Evolutionary conservation across 2,113 vertebrate species (phyloP), one percentile per base, ranked within the genome.

Genomic region (zebrafish (Danio rerio)): DNA sequence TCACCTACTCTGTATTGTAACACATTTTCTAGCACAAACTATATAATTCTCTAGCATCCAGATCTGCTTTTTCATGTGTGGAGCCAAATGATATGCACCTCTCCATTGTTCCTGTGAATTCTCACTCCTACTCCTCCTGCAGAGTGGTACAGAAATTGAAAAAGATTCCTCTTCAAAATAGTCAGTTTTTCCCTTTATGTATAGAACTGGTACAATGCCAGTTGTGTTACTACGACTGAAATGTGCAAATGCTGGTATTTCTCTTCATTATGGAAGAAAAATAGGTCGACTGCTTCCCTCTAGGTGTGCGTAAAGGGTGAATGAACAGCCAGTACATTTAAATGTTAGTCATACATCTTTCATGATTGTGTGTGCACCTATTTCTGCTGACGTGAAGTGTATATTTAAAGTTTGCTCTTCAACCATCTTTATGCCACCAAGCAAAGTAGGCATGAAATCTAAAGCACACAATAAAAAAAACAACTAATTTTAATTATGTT

Each of bases 261-360:
- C 66, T 59, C 21, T 45, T 45, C 7, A 43, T 81, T 84, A 59
- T 42, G 47, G 9, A 3, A 31, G 3, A 31, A 84, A 85, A 78
- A 81, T 65, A 66, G 83, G n/a, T 69, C 10, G 21, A 59, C 42
- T 55, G 20, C 56, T 56, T 78, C 42, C 80, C 53, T 16, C 52
- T 66, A 62, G 9, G 3, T 63, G 40, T 66, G 47, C 61, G 8
- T 68, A 59, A 71, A 65, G 66, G 42, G 42, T 73, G 66, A 76
- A 47, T 58, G 50, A 62, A 62, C 55, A 71, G 56, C 58, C 59
- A 81, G 62, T 42, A 59, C 73, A 47, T 47, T n/a, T 59, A 78
- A 78, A 85, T 56, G 52, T 85, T 85, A 82, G 50, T 72, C 61
- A 82, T 78, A 70, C 68, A 85, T 85, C 20, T 74, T 85, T 82